Base-by-base conservation (phyloP, 1,140 invertebrate species). In the Berghia stephanieae region DNA sequence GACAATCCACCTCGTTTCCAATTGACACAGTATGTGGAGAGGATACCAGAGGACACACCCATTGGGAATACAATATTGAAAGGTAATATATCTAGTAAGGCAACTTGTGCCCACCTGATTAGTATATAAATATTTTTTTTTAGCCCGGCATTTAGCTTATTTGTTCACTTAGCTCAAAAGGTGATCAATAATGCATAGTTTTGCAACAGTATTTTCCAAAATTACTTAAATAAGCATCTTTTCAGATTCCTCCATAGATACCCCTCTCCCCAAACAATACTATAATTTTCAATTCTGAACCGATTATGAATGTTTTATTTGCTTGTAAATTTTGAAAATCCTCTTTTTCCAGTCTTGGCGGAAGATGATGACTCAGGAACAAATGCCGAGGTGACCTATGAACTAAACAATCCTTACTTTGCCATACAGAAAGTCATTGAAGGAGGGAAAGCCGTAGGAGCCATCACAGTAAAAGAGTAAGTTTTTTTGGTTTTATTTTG, bases 401-500 rank as follows among this genome's bases (percentile, higher is more conserved):
- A 77, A 42, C 42, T 60, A 2, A 79, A 80, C 21, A 77, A 80
- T 67, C 83, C 86, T 70, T 77, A 69, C 42, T 80, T 84, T 34
- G 78, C 74, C 44, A 83, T 84, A 3, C 67, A 52, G 31, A 69
- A 70, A 13, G 46, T 60, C 3, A 75, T 60, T 34, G 83, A 83
- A 46, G 74, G 83, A 5, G n/a, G n/a, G n/a, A n/a, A n/a, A n/a
- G n/a, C n/a, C n/a, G n/a, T n/a, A n/a, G 85, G 85, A 24, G 70
- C 80, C 34, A 80, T 85, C 69, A 82, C 74, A 74, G 82, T 85
- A 34, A 83, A 82, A 38, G 75, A 82, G 85, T 86, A 80, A 82
- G 83, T 80, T 6, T 55, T 3, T 52, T n/a, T 75, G 3, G 38
- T 18, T 6, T 38, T 60, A 57, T 78, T 31, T 40, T 18, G 8